These are phyloP conservation scores for Augiades crinisus DNA, from an alignment of 2,888 invertebrate species.

Conservation along the genomic window DNA sequence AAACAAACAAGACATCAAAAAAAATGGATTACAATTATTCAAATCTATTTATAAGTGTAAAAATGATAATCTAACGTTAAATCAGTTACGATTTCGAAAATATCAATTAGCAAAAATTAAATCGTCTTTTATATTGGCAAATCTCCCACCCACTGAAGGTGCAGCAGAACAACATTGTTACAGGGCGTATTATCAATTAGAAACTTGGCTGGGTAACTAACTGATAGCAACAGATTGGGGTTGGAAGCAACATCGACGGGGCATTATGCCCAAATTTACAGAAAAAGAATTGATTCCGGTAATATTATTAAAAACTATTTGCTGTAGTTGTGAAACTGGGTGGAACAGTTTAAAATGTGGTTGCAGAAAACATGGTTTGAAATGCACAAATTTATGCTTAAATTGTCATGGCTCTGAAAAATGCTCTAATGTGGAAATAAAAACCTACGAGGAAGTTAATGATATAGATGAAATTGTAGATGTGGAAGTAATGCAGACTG, in stretches of 20 bases:
- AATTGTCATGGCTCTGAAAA: too few relatives aligned
- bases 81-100: conserved; percentile 32
- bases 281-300: conserved; percentile 30
- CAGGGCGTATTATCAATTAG: conserved; percentile 21
- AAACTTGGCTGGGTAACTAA: conserved; percentile 32
- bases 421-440: too few relatives aligned
- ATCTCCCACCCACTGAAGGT: conserved; percentile 30
- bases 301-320: conserved; percentile 36
- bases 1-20: conserved; percentile 26
- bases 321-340: conserved; percentile 36
- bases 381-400: too few relatives aligned
- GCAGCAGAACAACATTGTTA: conserved; percentile 36
- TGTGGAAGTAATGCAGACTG: too few relatives aligned
- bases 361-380: too few relatives aligned
- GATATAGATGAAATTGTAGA: too few relatives aligned
- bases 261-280: conserved; percentile 32
- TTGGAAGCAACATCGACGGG: too few relatives aligned
- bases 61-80: conserved; percentile 28
- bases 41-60: conserved; percentile 28
- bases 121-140: conserved; percentile 32
- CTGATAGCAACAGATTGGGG: conserved; percentile 32
- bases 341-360: conserved; percentile 35
- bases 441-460: too few relatives aligned
- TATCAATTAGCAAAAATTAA: conserved; percentile 34
- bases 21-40: conserved; percentile 28